Evolutionary conservation across 2,797 vertebrate genomes (phyloP), one percentile per base, ranked within the genome.

Genomic region (Otolemur crassicaudatus): DNA sequence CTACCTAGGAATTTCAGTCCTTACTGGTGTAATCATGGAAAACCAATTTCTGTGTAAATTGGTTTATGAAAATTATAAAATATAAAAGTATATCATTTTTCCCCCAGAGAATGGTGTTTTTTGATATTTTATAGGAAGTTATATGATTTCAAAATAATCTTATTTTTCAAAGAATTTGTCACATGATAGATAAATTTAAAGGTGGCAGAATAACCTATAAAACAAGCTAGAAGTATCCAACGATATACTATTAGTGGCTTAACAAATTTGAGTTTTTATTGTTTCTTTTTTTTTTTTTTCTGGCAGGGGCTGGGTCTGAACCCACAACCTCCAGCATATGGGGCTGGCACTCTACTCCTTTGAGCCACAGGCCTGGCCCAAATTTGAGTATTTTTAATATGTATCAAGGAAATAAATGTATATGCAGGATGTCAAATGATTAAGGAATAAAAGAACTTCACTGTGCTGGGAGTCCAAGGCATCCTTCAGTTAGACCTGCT

Each of bases 131-230:
- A 56, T 20, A 72, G 58, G 73, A 13, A 60, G 7, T n/a, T 79
- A 65, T 43, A 49, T 27, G 56, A 69, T 46, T 82, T 34, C 61
- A 29, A 1, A 43, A 20, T 40, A 53, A 67, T 75, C 8, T 73
- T 25, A 69, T 40, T 67, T 90, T 93, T 90, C n/a, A 87, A 86
- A 93, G n/a, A 87, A 79, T 22, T 37, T 90, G 20, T 60, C 43
- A 37, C 14, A 13, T 84, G 37, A 53, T 60, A 65, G 89, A 92
- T 22, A 84, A 22, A 82, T 31, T 70, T 61, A 90, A 96, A 90
- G 40, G 90, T 75, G 60, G 53, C 49, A 85, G 31, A 95, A 94
- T 27, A 25, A n/a, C 16, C 81, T 34, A 76, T 25, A 61, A 87
- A 76, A 93, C 77, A 80, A 87, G 80, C n/a, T 88, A 60, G 56